A percentile compares a stretch with the other conserved stretches of the same genome.
These are phyloP conservation scores for Hemibagrus wyckioides DNA, from an alignment of 2,113 vertebrate species.

Conservation along the genomic window DNA sequence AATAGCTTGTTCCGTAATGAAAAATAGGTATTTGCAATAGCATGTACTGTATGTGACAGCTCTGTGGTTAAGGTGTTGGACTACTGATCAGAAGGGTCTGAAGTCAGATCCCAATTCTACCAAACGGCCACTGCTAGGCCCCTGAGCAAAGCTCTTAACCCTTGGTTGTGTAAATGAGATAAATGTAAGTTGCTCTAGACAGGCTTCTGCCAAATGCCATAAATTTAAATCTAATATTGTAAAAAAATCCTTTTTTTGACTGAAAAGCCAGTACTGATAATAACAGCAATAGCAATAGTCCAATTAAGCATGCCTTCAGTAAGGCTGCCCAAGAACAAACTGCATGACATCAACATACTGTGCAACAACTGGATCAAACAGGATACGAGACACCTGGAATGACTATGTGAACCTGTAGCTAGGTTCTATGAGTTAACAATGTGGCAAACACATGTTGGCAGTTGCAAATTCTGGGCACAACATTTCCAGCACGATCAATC, in stretches of 20 bases:
- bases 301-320: background rate
- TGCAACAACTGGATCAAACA: background rate
- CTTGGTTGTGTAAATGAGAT: no score
- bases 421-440: conserved; percentile 69
- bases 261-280: background rate
- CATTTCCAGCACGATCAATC: conserved; percentile 74
- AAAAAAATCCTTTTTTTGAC: background rate
- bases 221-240: background rate
- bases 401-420: conserved; percentile 24
- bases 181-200: no score
- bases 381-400: background rate
- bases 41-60: no score
- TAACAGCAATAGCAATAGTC: background rate
- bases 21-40: background rate
- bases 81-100: no score
- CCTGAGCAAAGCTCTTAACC: no score
- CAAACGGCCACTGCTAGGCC: no score
- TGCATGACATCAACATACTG: background rate
- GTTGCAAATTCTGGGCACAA: conserved; percentile 72
- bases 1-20: background rate
- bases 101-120: no score
- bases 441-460: conserved; percentile 86
- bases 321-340: background rate
- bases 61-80: no score
- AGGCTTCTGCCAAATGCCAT: no score